Percentiles rank a stretch among this genome's conserved stretches.
Evolutionary conservation across 2,113 vertebrate species (phyloP).

Genomic region (Trachemys scripta): DNA sequence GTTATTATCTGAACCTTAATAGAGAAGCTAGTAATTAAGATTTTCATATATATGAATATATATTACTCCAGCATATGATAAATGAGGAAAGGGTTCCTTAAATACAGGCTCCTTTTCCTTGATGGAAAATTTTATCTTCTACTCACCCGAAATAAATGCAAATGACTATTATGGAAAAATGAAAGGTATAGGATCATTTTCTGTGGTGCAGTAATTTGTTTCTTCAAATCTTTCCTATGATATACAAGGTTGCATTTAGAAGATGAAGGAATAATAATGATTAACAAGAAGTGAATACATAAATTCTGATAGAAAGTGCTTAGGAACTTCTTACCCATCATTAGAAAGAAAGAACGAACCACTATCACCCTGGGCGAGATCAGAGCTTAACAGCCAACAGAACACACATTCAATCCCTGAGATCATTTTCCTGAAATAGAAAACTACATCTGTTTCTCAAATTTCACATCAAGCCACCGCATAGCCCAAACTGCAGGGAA

Average conservation of each 20-base stretch:
- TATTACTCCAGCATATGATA: conserved; percentile 45
- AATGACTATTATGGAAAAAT: conserved; percentile 53
- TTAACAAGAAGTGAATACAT: conserved; percentile 32
- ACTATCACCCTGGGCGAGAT: conserved; percentile 82
- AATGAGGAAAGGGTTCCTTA: conserved; percentile 59
- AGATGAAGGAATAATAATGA: conserved; percentile 17
- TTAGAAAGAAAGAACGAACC: conserved; percentile 53
- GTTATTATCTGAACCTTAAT: conserved; percentile 8
- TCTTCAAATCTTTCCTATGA: conserved; percentile 55
- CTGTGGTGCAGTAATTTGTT: conserved; percentile 7
- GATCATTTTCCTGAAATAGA: conserved; percentile 89
- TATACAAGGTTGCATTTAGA: conserved; percentile 1
- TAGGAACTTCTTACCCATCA: conserved; percentile 71
- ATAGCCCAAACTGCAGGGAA: conserved; percentile 77
- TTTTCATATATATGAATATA: background rate
- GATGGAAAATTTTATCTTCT: conserved; percentile 16
- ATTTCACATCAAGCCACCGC: conserved; percentile 87
- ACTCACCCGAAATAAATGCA: conserved; percentile 48
- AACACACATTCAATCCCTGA: conserved; percentile 82
- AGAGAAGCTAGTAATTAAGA: conserved; percentile 43
- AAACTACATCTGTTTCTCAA: conserved; percentile 87
- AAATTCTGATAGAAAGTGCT: conserved; percentile 61
- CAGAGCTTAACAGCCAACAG: conserved; percentile 83
- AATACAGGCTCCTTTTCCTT: conserved; percentile 19
- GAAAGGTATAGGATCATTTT: conserved; percentile 46